Evolutionary conservation across 30 jellyfish, hydroid and myxozoan genomes (phyloP), one percentile per base, ranked within the genome.

Genomic region (Pelagia noctiluca): DNA sequence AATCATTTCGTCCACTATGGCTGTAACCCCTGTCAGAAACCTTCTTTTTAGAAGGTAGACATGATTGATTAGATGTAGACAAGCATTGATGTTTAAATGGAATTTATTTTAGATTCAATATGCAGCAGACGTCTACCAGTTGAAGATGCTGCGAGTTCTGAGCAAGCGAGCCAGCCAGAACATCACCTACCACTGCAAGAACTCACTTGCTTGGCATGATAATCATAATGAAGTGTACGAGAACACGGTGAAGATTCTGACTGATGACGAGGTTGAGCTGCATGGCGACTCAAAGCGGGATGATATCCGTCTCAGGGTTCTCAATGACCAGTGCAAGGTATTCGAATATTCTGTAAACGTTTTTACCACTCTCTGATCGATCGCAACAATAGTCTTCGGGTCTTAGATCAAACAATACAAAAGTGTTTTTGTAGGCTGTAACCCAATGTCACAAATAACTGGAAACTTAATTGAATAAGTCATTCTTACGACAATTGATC

Each of bases 161-260:
- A 94, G 99, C 79, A 71, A 36, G 72, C 79, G 72, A 32, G 99
- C 96, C 11, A 61, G 96, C 18, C 99, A 94, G 29, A 94, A 94
- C 63, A 52, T 94, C 80, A 94, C 99, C 34, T 94, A 93, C 81
- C 53, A 71, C 81, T 93, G 99, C 72, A 84, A 83, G 16, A 93
- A 93, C 47, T 93, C 99, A n/a, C 92, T 74, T 53, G 97, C 96
- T 2, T 66, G 96, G 87, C 38, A 69, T n/a, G 71, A 83, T 32
- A 50, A 38, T 3, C 50, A 76, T 16, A 32, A 86, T 35, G 75
- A 46, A 29, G 35, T 80, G 33, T 48, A 63, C 42, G 85, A 77
- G 33, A 76, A 83, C 12, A 80, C 95, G 18, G 63, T 93, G 77
- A 88, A 93, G 63, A 80, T 93, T 32, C 77, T 76, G 29, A 69